A percentile compares a stretch with the other conserved stretches of the same genome.
phyloP scores from a whole-genome alignment of 2,797 vertebrate genomes.

The Synanceia verrucosa region DNA sequence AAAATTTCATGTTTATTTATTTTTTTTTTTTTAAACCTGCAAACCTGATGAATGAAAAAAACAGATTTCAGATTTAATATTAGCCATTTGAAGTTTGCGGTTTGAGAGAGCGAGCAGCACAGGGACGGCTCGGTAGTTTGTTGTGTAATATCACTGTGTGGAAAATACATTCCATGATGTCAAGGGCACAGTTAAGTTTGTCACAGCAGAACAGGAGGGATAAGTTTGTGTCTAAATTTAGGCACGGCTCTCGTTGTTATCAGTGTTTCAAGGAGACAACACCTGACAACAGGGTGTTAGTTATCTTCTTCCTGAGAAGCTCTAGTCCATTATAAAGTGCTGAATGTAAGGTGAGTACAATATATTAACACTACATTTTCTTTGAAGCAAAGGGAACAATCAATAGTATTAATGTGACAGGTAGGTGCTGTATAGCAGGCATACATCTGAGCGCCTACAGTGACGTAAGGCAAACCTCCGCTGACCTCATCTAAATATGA shows the following conservation, averaged over 20 bases:
- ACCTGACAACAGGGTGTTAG: constrained; percentile 35
- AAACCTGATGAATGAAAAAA: neutral
- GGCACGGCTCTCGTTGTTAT: constrained; percentile 74
- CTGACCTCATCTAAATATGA: constrained; percentile 18
- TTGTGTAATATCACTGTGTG: constrained; percentile 57
- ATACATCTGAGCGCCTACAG: neutral
- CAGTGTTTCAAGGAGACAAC: constrained; percentile 52
- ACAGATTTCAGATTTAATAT: neutral
- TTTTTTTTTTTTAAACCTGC: no score
- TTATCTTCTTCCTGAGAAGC: constrained; percentile 31
- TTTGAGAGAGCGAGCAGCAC: constrained; percentile 4
- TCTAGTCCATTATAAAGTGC: constrained; percentile 13
- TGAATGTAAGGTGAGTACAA: neutral
- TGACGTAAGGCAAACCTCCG: neutral
- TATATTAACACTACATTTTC: neutral
- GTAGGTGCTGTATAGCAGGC: neutral
- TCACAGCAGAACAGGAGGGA: constrained; percentile 49
- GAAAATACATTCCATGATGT: constrained; percentile 67
- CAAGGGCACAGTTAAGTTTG: constrained; percentile 58
- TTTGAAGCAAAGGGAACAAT: neutral
- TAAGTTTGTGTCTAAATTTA: constrained; percentile 74
- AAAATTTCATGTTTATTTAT: no score
- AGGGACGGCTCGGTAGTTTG: constrained; percentile 26
- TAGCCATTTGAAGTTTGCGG: neutral
- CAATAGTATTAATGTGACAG: neutral